Evolutionary conservation across 2,797 vertebrate genomes (phyloP).

Genomic region (Echiichthys vipera): DNA sequence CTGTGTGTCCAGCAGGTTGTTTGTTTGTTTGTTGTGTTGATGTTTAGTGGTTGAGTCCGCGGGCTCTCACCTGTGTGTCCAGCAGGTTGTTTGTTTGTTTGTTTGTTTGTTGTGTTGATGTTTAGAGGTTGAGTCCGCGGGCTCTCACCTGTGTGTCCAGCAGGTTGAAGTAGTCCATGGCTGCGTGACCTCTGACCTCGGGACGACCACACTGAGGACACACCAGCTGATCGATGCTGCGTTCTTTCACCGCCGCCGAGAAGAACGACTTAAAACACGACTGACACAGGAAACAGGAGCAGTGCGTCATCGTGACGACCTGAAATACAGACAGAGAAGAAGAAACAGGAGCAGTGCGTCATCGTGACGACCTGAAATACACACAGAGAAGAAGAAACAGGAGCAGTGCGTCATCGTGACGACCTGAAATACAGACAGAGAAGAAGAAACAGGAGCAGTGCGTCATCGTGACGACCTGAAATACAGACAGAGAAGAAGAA

Average conservation of each 20-base stretch:
- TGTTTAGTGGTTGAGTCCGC: no score
- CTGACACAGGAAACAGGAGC: constrained; percentile 84
- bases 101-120: no score
- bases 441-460: background rate
- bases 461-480: background rate
- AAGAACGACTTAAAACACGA: constrained; percentile 83
- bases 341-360: background rate
- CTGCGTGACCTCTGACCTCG: constrained; percentile 66
- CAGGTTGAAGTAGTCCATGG: constrained; percentile 83
- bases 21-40: no score
- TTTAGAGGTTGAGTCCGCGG: no score
- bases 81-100: no score
- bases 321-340: constrained; percentile 38
- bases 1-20: no score
- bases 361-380: background rate
- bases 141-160: constrained; percentile 87
- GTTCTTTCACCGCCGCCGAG: constrained; percentile 83
- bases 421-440: background rate
- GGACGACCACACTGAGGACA: constrained; percentile 85
- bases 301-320: constrained; percentile 88
- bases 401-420: no score
- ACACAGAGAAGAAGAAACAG: background rate
- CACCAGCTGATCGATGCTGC: constrained; percentile 77
- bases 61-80: no score
- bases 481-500: background rate